A percentile compares a stretch with the other conserved stretches of the same genome.
phyloP scores from a whole-genome alignment of 1,140 invertebrate genomes.

The Drosophila serrata region DNA sequence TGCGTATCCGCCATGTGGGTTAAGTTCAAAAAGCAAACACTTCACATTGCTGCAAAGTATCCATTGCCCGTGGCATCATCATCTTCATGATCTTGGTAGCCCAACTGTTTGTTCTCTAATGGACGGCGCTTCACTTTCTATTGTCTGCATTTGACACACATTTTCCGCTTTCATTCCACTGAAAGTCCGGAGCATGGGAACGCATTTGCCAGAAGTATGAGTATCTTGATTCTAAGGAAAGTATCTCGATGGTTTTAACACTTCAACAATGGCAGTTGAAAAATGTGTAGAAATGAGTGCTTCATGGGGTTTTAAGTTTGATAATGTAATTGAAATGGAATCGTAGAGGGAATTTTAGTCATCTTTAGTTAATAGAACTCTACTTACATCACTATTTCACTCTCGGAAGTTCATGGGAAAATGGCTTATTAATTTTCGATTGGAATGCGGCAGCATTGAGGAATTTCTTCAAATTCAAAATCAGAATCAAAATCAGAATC shows the following conservation, averaged over 20 bases:
- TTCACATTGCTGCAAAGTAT: slow-evolving; percentile 58
- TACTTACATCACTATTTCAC: neutral
- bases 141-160: slow-evolving; percentile 72
- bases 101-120: slow-evolving; percentile 66
- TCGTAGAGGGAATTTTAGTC: neutral
- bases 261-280: slow-evolving; percentile 26
- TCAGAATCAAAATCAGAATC: slow-evolving; percentile 66
- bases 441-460: slow-evolving; percentile 26
- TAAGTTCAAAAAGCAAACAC: slow-evolving; percentile 76
- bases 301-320: slow-evolving; percentile 22
- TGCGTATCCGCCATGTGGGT: slow-evolving; percentile 54
- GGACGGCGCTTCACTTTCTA: slow-evolving; percentile 74
- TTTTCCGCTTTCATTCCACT: slow-evolving; percentile 43
- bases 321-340: slow-evolving; percentile 8
- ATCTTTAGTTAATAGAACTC: slow-evolving; percentile 7
- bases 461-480: slow-evolving; percentile 48
- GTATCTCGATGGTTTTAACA: slow-evolving; percentile 21
- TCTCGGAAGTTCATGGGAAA: slow-evolving; percentile 1
- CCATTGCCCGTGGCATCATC: slow-evolving; percentile 49
- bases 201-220: slow-evolving; percentile 24
- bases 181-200: slow-evolving; percentile 31
- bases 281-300: slow-evolving; percentile 22
- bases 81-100: slow-evolving; percentile 28
- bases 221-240: slow-evolving; percentile 32
- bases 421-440: slow-evolving; percentile 70